Conservation (phyloP, 2,888 invertebrate genomes). For the Nycteola revayana region DNA sequence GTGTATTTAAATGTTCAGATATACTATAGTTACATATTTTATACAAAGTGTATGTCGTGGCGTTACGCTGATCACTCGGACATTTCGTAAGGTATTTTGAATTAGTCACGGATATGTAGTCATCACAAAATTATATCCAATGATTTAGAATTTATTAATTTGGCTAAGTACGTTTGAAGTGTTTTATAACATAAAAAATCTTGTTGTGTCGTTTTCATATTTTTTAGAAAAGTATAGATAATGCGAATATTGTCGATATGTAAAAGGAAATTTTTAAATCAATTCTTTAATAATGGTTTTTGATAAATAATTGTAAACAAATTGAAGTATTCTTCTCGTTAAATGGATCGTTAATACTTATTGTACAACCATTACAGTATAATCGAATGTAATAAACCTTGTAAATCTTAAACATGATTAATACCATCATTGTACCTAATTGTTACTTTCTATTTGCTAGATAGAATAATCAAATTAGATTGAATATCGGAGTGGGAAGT, state of each 20-base stretch:
- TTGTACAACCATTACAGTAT: constrained; percentile 70
- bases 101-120: constrained; percentile 71
- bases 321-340: constrained; percentile 68
- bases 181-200: constrained; percentile 66
- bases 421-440: constrained; percentile 77
- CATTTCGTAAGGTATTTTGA: constrained; percentile 59
- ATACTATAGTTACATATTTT: constrained; percentile 24
- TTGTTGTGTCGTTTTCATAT: constrained; percentile 79
- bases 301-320: constrained; percentile 71
- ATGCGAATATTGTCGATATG: constrained; percentile 64
- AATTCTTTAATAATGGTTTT: constrained; percentile 55
- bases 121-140: constrained; percentile 73
- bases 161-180: constrained; percentile 66
- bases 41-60: constrained; percentile 16
- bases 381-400: constrained; percentile 63
- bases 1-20: constrained; percentile 21
- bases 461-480: constrained; percentile 81
- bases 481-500: constrained; percentile 64
- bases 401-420: constrained; percentile 57
- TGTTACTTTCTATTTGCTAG: constrained; percentile 81
- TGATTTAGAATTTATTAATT: constrained; percentile 62
- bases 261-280: constrained; percentile 57
- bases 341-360: constrained; percentile 65
- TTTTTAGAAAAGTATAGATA: constrained; percentile 69
- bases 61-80: constrained; percentile 37